A percentile compares a stretch with the other conserved stretches of the same genome.
Conservation (phyloP, 2,113 vertebrate genomes). For the Salminus brasiliensis region DNA sequence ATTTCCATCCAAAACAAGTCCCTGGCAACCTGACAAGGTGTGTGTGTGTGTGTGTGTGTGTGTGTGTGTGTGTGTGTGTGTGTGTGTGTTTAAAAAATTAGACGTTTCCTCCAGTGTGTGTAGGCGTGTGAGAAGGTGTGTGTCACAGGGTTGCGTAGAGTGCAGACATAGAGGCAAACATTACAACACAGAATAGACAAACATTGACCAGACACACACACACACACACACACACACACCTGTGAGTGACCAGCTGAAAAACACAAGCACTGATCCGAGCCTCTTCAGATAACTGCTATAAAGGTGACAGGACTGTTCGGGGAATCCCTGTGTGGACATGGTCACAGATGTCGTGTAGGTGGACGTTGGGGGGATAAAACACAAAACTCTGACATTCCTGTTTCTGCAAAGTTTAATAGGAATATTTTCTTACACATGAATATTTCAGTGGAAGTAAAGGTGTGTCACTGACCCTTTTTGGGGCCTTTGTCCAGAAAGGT, state of each 20-base stretch:
- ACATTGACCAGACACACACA: not conserved
- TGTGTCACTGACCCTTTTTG: too few species aligned
- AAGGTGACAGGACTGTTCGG: not conserved
- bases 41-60: not conserved
- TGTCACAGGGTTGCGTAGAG: not conserved
- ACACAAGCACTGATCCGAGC: not conserved
- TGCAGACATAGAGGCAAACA: conserved; percentile 13
- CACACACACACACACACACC: too few species aligned
- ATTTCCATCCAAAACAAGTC: conserved; percentile 10
- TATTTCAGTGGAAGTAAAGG: too few species aligned
- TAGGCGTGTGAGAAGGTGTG: not conserved
- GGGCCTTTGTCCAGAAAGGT: too few species aligned
- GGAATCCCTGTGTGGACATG: too few species aligned
- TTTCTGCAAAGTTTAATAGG: too few species aligned
- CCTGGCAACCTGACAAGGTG: conserved; percentile 31
- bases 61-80: not conserved
- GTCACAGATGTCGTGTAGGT: too few species aligned
- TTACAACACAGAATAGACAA: conserved; percentile 13
- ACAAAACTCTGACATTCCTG: too few species aligned
- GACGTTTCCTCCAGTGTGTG: not conserved
- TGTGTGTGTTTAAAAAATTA: too few species aligned
- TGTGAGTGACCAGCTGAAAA: not conserved
- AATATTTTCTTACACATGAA: too few species aligned
- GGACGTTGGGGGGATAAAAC: too few species aligned
- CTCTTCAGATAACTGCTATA: not conserved